phyloP scores from a whole-genome alignment of 2,797 vertebrate genomes.

The Chaunax sp. region DNA sequence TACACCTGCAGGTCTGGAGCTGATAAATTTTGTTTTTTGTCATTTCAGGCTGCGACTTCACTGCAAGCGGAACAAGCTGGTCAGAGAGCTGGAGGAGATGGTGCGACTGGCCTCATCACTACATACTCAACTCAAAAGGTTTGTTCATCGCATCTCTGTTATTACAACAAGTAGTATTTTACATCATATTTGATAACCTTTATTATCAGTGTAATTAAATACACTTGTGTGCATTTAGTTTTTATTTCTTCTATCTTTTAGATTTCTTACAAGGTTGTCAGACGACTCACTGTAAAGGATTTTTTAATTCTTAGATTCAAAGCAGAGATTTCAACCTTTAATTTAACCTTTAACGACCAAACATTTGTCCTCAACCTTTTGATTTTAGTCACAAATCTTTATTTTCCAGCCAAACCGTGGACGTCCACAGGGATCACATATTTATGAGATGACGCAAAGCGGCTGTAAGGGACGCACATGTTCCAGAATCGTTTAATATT shows the following conservation, averaged over 20 bases:
- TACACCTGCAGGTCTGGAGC: too few relatives aligned
- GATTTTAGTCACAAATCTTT: neutral
- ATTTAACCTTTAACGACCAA: conserved; percentile 15
- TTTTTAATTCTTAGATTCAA: neutral
- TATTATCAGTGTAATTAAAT: too few relatives aligned
- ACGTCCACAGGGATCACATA: neutral
- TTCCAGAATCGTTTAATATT: neutral
- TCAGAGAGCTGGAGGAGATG: conserved; percentile 93
- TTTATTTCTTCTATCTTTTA: neutral
- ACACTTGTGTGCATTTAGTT: too few relatives aligned
- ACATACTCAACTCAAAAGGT: conserved; percentile 94
- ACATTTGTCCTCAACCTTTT: conserved; percentile 2
- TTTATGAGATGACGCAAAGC: conserved; percentile 33
- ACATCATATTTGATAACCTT: too few relatives aligned
- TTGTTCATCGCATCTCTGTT: neutral
- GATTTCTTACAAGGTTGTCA: too few relatives aligned
- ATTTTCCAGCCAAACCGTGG: neutral
- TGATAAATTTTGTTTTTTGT: too few relatives aligned
- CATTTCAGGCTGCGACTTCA: conserved; percentile 88
- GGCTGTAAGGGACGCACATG: neutral
- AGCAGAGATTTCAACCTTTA: neutral
- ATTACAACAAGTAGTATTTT: neutral
- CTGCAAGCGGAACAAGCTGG: conserved; percentile 93
- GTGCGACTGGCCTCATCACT: conserved; percentile 88
- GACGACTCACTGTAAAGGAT: neutral